A percentile compares a stretch with the other conserved stretches of the same genome.
These are phyloP conservation scores for Mormyrops boulengeri DNA, from an alignment of 2,797 vertebrate genomes.

Conservation along the genomic window DNA sequence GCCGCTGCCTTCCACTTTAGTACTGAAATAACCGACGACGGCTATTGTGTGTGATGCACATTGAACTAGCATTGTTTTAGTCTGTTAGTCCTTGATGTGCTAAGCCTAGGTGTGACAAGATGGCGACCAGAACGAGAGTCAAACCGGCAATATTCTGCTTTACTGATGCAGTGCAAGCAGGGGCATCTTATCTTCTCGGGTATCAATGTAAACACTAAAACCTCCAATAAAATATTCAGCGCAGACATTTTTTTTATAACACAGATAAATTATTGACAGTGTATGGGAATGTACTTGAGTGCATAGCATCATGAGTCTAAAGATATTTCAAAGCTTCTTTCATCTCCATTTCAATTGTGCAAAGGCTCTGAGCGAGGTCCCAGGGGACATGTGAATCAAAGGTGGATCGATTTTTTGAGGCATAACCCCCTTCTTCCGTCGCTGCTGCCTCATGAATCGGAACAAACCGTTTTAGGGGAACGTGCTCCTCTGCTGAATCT, in stretches of 20 bases:
- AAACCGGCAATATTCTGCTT: neutral
- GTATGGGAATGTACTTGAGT: neutral
- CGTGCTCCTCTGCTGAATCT: neutral
- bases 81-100: neutral
- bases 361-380: neutral
- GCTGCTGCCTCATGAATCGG: neutral
- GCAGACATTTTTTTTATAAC: constrained; percentile 5
- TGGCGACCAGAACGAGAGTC: neutral
- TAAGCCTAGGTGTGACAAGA: neutral
- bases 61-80: neutral
- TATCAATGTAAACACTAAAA: constrained; percentile 3
- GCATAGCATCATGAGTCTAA: neutral
- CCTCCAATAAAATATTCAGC: constrained; percentile 7
- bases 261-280: constrained; percentile 5
- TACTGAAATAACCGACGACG: neutral
- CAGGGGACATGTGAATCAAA: neutral
- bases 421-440: neutral
- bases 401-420: neutral
- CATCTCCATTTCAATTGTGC: neutral
- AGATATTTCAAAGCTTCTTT: constrained; percentile 17
- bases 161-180: neutral
- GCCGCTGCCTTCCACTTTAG: neutral
- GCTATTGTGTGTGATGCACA: neutral
- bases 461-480: neutral
- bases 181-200: neutral